phyloP scores from a whole-genome alignment of 2,888 invertebrate species.

The Pandemis corylana region DNA sequence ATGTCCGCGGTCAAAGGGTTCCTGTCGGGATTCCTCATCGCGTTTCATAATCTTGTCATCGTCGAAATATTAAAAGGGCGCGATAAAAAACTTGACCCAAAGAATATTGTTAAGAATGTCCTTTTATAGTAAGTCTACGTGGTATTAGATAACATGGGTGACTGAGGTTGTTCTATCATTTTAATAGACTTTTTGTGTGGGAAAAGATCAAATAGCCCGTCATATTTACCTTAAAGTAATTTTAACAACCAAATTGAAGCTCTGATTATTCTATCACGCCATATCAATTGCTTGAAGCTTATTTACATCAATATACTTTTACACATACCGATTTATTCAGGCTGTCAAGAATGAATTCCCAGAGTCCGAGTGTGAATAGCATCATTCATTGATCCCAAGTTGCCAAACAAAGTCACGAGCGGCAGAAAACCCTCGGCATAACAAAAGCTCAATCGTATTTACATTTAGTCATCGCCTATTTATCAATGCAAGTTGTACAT shows the following conservation, averaged over 20 bases:
- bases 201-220: neutral
- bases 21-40: slow-evolving; percentile 53
- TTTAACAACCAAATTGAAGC: slow-evolving; percentile 2
- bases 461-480: slow-evolving; percentile 76
- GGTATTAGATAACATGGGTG: slow-evolving; percentile 10
- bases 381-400: slow-evolving; percentile 54
- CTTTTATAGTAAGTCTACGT: neutral
- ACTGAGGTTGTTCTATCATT: neutral
- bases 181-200: neutral
- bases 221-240: neutral
- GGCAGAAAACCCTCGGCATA: slow-evolving; percentile 48
- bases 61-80: slow-evolving; percentile 45
- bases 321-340: slow-evolving; percentile 48
- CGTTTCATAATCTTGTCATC: slow-evolving; percentile 57
- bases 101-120: slow-evolving; percentile 2
- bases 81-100: slow-evolving; percentile 31
- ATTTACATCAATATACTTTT: slow-evolving; percentile 44
- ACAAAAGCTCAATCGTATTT: slow-evolving; percentile 78
- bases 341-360: slow-evolving; percentile 51
- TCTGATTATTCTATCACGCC: slow-evolving; percentile 35
- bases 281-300: slow-evolving; percentile 54
- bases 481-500: slow-evolving; percentile 70
- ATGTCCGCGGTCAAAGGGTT: slow-evolving; percentile 66
- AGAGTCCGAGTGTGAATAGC: slow-evolving; percentile 41
- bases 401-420: slow-evolving; percentile 57